These are phyloP conservation scores for Pan paniscus DNA, from an alignment of 2,113 vertebrate genomes.

Conservation along the genomic window DNA sequence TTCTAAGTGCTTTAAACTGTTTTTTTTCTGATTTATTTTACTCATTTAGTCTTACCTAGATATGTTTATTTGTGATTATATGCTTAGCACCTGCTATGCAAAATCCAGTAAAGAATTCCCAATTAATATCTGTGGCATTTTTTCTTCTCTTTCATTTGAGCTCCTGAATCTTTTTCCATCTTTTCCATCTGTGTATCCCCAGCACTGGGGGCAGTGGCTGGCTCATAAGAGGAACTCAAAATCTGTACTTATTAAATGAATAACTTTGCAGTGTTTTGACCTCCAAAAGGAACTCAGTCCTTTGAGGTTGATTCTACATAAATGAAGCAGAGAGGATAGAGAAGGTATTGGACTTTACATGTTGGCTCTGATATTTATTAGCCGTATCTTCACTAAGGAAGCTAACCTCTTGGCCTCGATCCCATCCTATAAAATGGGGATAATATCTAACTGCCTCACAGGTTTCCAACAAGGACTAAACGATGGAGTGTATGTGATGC, in stretches of 20 bases:
- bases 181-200: neutral
- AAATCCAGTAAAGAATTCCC: neutral
- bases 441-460: accelerated
- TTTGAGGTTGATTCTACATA: neutral
- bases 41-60: neutral
- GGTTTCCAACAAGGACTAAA: neutral
- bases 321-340: neutral
- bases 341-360: neutral
- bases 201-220: neutral
- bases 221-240: neutral
- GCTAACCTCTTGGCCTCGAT: neutral
- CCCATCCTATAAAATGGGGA: neutral
- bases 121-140: neutral
- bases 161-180: neutral
- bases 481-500: accelerated
- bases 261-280: neutral
- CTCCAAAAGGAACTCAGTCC: neutral
- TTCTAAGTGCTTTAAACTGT: neutral
- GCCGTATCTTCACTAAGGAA: neutral
- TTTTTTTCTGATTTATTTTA: neutral
- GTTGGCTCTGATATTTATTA: neutral
- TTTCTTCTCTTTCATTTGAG: neutral
- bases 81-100: neutral
- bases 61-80: neutral
- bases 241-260: neutral